phyloP scores from a whole-genome alignment of 2,113 vertebrate species.

The Mugil cephalus region DNA sequence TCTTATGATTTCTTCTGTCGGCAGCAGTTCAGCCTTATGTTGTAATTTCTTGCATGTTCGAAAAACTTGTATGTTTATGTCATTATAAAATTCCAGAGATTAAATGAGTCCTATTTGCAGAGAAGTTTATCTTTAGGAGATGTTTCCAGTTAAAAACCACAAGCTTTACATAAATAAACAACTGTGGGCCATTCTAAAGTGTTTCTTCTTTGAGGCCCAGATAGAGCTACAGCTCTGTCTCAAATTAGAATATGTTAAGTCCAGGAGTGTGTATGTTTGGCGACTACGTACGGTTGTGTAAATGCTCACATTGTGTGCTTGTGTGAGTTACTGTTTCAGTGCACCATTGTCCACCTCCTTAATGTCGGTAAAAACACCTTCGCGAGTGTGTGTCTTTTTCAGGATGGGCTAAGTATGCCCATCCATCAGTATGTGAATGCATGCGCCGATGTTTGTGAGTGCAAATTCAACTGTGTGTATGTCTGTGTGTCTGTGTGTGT shows the following conservation, averaged over 20 bases:
- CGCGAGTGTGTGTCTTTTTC: slow-evolving; percentile 20
- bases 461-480: not conserved
- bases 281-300: not conserved
- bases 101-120: not conserved
- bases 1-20: not conserved
- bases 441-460: slow-evolving; percentile 31
- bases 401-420: slow-evolving; percentile 33
- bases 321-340: not conserved
- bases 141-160: not conserved
- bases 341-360: slow-evolving; percentile 8
- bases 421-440: slow-evolving; percentile 50
- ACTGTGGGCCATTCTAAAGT: not conserved
- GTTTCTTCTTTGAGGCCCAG: too few species aligned
- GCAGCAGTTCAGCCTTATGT: not conserved
- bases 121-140: not conserved
- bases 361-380: slow-evolving; percentile 12
- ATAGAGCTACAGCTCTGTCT: not conserved
- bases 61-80: not conserved
- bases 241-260: not conserved
- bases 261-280: not conserved
- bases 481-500: slow-evolving; percentile 23
- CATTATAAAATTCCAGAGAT: not conserved
- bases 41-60: not conserved
- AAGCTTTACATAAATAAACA: not conserved
- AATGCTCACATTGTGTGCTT: not conserved